phyloP scores from a whole-genome alignment of 2,888 invertebrate species.

The Clepsis dumicolana region DNA sequence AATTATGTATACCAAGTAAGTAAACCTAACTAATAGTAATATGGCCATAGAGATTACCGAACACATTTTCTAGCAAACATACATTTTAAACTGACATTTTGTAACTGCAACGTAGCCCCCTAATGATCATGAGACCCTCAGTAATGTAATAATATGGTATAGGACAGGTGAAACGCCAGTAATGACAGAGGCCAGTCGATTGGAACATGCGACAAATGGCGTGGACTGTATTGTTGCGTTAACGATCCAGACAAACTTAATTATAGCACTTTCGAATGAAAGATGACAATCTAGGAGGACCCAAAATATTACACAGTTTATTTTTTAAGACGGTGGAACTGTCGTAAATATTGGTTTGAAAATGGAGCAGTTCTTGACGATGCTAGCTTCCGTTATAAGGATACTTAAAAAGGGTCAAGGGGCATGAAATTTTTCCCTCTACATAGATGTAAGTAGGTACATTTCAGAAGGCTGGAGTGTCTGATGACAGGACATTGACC shows the following conservation, averaged over 20 bases:
- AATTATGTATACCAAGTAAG: no score
- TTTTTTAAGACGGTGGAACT: background rate
- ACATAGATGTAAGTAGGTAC: background rate
- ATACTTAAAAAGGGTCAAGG: background rate
- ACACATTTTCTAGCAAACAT: conserved; percentile 1
- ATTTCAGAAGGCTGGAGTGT: background rate
- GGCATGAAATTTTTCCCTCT: background rate
- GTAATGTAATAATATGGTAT: conserved; percentile 50
- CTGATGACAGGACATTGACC: background rate
- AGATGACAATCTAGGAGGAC: background rate
- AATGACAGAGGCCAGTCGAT: conserved; percentile 27
- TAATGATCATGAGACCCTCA: conserved; percentile 43
- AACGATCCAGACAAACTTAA: conserved; percentile 15
- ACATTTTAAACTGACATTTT: background rate
- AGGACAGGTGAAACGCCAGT: conserved; percentile 49
- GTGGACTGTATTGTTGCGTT: conserved; percentile 17
- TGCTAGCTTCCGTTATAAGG: background rate
- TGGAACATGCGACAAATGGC: conserved; percentile 29
- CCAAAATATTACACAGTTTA: background rate
- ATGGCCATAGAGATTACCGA: background rate
- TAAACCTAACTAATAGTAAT: no score
- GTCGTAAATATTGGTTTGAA: background rate
- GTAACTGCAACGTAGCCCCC: background rate
- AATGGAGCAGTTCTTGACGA: background rate
- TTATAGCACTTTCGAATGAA: conserved; percentile 11